Conservation (phyloP, 2,113 vertebrate genomes). For the Odobenus rosmarus region DNA sequence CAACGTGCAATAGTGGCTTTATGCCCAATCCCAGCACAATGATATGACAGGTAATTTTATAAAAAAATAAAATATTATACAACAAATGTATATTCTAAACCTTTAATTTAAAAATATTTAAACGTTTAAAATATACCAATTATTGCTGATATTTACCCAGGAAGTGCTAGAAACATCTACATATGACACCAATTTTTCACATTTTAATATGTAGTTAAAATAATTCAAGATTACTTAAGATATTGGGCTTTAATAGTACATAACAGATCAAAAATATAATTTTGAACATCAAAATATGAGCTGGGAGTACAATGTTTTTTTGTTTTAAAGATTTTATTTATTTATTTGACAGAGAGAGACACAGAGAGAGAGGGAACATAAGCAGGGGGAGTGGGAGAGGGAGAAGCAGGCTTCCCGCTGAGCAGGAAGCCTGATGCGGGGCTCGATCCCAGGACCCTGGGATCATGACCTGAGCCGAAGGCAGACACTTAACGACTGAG, state of each 20-base stretch:
- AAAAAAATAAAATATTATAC: not conserved
- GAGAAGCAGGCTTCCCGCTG: too few species aligned
- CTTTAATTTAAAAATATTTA: not conserved
- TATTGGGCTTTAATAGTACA: not conserved
- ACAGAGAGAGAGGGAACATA: too few species aligned
- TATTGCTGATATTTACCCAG: not conserved
- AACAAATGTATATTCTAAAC: not conserved
- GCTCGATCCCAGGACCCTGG: too few species aligned
- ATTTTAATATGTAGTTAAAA: not conserved
- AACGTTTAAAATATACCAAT: not conserved
- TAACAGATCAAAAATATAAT: not conserved
- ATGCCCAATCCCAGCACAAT: not conserved
- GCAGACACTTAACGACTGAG: too few species aligned
- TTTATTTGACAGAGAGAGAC: too few species aligned
- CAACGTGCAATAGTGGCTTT: not conserved
- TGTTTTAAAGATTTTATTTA: too few species aligned
- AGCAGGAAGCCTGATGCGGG: too few species aligned
- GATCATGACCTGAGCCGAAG: too few species aligned
- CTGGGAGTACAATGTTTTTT: not conserved
- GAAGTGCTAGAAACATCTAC: not conserved
- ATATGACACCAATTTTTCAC: not conserved
- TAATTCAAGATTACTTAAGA: not conserved
- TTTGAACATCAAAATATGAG: not conserved
- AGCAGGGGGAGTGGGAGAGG: too few species aligned
- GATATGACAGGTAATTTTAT: not conserved